Evolutionary conservation across 92 coral and sea anemone genomes (phyloP), one percentile per base, ranked within the genome.

Genomic region (Phymanthus crucifer): DNA sequence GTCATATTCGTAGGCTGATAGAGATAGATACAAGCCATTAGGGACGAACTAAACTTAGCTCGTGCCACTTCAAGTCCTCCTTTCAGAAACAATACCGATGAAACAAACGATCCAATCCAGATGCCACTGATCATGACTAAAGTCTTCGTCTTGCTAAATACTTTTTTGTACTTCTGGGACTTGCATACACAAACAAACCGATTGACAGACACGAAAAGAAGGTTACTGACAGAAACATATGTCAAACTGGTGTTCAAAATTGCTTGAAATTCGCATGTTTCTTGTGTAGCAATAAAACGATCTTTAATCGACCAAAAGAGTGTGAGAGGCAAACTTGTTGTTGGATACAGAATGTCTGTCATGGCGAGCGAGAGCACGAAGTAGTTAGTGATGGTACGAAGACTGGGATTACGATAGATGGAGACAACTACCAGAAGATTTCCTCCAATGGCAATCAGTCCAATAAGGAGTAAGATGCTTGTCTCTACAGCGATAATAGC

Each of bases 391-490:
- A 66, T 31, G 68, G 75, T 75, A 52, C 81, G 69, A 7, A 83
- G 57, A 45, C 76, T 34, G 40, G 72, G 81, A 40, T 61, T 77
- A 47, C 77, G 80, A 12, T 61, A 74, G 17, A 83, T 40, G 34
- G 86, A 76, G 16, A 54, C 31, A 9, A 76, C 68, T 23, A 75
- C 75, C 86, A 83, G 56, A 6, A 74, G 29, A 77, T 83, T 83
- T 34, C 81, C 86, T 33, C 61, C 48, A n/a, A 75, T 78, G 38
- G 82, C 71, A 26, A 43, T 66, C 54, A 78, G 29, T 66, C 74
- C 82, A 66, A 66, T 66, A 16, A 64, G 68, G 45, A 78, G 52
- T 32, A 66, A 78, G 0, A 38, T 69, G 29, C 73, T 33, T 32
- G 73, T 78, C 29, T 78, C 82, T 66, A 66, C 13, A 34, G 38